A percentile compares a stretch with the other conserved stretches of the same genome.
Conservation (phyloP, 2,888 invertebrate species). For the Dynastes hyllus region DNA sequence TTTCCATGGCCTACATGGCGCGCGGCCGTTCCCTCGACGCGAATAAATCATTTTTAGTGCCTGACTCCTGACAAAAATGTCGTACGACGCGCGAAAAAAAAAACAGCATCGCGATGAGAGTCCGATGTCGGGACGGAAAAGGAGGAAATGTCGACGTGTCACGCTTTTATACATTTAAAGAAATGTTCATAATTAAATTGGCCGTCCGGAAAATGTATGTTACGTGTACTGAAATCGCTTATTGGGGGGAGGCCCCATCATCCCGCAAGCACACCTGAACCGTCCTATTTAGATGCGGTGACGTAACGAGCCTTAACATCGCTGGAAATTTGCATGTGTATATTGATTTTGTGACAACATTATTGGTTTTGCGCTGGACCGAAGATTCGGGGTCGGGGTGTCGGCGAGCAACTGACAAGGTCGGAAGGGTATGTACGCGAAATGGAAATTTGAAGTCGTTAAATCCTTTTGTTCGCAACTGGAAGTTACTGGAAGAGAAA, state of each 20-base stretch:
- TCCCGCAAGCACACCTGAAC: not conserved
- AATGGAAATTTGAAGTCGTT: no score
- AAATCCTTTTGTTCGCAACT: no score
- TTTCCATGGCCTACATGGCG: not conserved
- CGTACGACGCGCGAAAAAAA: not conserved
- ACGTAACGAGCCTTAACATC: not conserved
- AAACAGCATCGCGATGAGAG: not conserved
- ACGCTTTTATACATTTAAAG: conserved; percentile 13
- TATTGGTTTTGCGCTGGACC: conserved; percentile 27
- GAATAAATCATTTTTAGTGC: conserved; percentile 14
- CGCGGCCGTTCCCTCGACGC: not conserved
- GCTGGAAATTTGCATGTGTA: conserved; percentile 41
- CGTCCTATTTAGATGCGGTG: not conserved
- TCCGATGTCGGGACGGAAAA: not conserved
- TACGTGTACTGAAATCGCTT: conserved; percentile 18
- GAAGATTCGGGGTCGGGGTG: not conserved
- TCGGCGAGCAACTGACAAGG: not conserved
- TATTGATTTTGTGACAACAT: conserved; percentile 44
- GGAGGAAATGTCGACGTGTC: conserved; percentile 14
- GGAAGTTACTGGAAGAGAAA: no score
- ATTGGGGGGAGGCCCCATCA: not conserved
- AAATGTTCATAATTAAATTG: conserved; percentile 21
- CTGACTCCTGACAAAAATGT: conserved; percentile 23
- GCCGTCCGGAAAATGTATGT: conserved; percentile 8
- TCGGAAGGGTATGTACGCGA: no score